phyloP scores from a whole-genome alignment of 35 echinoderm and acorn worm genomes.

The Lytechinus variegatus region DNA sequence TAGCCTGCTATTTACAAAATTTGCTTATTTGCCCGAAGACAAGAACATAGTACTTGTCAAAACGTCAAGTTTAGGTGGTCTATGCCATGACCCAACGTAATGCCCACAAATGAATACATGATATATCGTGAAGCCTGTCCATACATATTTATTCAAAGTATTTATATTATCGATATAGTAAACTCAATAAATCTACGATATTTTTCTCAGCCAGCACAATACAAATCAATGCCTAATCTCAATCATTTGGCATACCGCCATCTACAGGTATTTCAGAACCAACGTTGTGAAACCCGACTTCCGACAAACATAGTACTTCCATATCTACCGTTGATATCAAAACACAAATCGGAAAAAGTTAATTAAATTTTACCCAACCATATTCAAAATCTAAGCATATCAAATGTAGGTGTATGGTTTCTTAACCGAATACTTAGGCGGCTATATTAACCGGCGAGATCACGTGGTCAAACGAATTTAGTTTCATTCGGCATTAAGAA shows the following conservation, averaged over 20 bases:
- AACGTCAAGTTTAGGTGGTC: too few species aligned
- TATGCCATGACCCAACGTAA: too few species aligned
- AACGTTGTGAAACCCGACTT: neutral
- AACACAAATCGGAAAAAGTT: neutral
- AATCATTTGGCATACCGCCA: neutral
- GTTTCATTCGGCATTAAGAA: neutral
- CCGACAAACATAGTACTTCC: neutral
- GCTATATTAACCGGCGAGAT: neutral
- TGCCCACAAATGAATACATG: too few species aligned
- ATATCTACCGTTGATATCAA: neutral
- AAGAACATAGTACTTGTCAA: too few species aligned
- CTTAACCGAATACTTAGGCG: neutral
- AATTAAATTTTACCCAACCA: neutral
- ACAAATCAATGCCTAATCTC: neutral
- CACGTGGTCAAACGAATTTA: constrained; percentile 52
- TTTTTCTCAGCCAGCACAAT: neutral
- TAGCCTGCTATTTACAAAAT: too few species aligned
- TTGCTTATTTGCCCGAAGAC: too few species aligned
- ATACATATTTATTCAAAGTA: too few species aligned
- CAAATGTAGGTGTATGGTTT: neutral
- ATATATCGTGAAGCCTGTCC: too few species aligned
- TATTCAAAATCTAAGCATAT: neutral
- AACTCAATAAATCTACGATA: too few species aligned
- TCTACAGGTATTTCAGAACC: neutral
- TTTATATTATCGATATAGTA: too few species aligned